These are phyloP conservation scores for Microdon myrmicae DNA, from an alignment of 2,888 invertebrate genomes.

Conservation along the genomic window DNA sequence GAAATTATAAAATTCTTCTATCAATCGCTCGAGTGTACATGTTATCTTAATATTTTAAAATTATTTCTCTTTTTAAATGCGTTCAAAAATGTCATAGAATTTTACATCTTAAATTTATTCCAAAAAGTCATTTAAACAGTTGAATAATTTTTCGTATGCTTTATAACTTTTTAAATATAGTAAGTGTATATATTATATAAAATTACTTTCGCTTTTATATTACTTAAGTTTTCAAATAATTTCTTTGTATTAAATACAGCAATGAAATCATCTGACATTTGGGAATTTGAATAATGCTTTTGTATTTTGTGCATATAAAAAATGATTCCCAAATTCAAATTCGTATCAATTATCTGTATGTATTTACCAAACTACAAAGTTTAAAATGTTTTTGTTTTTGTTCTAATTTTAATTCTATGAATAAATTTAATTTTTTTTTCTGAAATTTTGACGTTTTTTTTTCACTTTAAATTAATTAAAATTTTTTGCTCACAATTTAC, in stretches of 20 bases:
- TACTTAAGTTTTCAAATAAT: slow-evolving; percentile 45
- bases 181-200: slow-evolving; percentile 21
- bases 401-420: slow-evolving; percentile 31
- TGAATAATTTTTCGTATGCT: slow-evolving; percentile 47
- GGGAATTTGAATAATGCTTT: slow-evolving; percentile 2
- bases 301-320: neutral
- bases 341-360: slow-evolving; percentile 42
- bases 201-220: slow-evolving; percentile 21
- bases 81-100: slow-evolving; percentile 28
- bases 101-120: slow-evolving; percentile 21
- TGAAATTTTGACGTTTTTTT: slow-evolving; percentile 28
- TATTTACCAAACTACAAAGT: slow-evolving; percentile 46
- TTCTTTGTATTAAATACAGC: slow-evolving; percentile 53
- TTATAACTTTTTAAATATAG: slow-evolving; percentile 24
- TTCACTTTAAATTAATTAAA: too few species aligned
- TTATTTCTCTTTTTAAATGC: slow-evolving; percentile 12
- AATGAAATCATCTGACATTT: slow-evolving; percentile 35
- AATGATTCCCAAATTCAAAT: slow-evolving; percentile 21
- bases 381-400: slow-evolving; percentile 11
- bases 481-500: slow-evolving; percentile 12
- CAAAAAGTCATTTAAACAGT: slow-evolving; percentile 40
- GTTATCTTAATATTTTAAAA: slow-evolving; percentile 23
- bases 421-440: slow-evolving; percentile 26
- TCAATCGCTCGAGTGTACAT: slow-evolving; percentile 31
- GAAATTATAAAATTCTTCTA: slow-evolving; percentile 49